Base-by-base conservation (phyloP, 64 coral and sea anemone genomes). In the Montipora sp. region DNA sequence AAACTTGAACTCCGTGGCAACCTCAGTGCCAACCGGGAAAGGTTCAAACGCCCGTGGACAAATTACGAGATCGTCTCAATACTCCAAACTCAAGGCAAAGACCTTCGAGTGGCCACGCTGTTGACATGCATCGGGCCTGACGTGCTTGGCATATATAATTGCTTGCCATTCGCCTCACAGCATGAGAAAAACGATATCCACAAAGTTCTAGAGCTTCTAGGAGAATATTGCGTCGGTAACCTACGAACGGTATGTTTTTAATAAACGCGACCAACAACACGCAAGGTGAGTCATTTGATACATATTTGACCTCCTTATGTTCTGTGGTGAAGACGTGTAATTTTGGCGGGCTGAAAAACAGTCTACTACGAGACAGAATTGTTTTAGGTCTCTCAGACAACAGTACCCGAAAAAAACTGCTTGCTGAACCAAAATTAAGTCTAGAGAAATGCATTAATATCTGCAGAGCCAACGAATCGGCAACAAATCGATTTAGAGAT, bases 241-340 rank as follows among this genome's bases (percentile, higher is more conserved):
- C 46, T 92, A 84, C 81, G 90, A 92, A 80, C 48, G 46, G 58
- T 73, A 80, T 85, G 53, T 57, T 57, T 57, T 57, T 57, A 57
- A 57, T 57, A 57, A 57, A 57, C 11, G 53, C 53, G 11, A 60
- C 48, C 43, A 70, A 22, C 75, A 84, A 71, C 50, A 57, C 0
- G 0, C 36, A 36, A 51, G 78, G 48, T 57, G 72, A 92, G 80
- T 82, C 90, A 10, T 83, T 92, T 19, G 90, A 76, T 74, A 47
- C 51, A 67, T 63, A 81, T 75, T n/a, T 92, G 24, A 71, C 90
- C 69, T 13, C 79, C 72, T 51, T 91, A 19, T 45, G 89, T 18
- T 91, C 60, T 53, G 43, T 92, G 12, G 79, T 67, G 15, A 92
- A 92, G 43, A 72, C 90, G 48, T 92, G 80, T 18, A 83, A 80